These are phyloP conservation scores for Vulpes ferrilata DNA, from an alignment of 2,113 vertebrate species.

Conservation along the genomic window DNA sequence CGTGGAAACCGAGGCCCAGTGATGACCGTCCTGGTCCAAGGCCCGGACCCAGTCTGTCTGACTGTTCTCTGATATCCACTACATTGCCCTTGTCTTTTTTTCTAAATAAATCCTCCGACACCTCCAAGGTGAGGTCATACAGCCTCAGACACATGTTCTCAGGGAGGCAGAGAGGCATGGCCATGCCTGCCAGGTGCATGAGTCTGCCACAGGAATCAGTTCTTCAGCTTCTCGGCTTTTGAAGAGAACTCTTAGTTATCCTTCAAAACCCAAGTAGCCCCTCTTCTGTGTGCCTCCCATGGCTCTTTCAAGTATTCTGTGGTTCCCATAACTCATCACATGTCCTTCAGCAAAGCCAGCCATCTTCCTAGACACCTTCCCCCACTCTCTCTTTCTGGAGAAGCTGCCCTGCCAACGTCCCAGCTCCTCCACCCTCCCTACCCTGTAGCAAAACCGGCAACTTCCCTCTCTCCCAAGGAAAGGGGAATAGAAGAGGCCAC, in stretches of 20 bases:
- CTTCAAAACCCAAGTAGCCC: not conserved
- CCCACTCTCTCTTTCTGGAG: not conserved
- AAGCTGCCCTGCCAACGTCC: not conserved
- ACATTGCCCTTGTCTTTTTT: not conserved
- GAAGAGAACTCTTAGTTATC: not conserved
- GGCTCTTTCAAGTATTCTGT: not conserved
- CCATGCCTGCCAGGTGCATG: not conserved
- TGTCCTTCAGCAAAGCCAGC: not conserved
- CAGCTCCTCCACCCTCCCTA: not conserved
- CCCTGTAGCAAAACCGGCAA: not conserved
- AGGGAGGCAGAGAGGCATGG: not conserved
- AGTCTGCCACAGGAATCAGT: too few relatives aligned
- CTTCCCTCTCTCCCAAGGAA: not conserved
- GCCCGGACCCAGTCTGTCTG: not conserved
- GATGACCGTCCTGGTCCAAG: fast-evolving
- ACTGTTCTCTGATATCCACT: too few relatives aligned
- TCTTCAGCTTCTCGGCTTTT: not conserved
- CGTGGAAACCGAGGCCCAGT: not conserved
- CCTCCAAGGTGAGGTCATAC: not conserved
- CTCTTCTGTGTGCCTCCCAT: not conserved
- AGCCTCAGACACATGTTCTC: not conserved
- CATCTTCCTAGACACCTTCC: not conserved
- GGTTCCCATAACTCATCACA: not conserved
- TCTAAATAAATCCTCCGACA: not conserved
- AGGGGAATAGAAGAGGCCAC: fast-evolving